phyloP scores from a whole-genome alignment of 2,888 invertebrate genomes.

The Pardosa pseudoannulata region DNA sequence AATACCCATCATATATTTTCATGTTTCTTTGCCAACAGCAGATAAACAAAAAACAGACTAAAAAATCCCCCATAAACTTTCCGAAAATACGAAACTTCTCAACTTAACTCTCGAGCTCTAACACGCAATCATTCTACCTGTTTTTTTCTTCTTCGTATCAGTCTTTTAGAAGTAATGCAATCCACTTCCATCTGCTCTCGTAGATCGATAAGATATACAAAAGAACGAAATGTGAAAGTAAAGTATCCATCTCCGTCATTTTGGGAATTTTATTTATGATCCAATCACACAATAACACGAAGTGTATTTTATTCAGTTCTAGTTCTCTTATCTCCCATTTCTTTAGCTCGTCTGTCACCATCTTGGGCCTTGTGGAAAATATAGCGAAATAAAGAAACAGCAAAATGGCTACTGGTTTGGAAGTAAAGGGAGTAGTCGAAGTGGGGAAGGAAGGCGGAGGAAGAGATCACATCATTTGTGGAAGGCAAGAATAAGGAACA shows the following conservation, averaged over 20 bases:
- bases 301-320: neutral
- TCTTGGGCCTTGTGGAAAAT: neutral
- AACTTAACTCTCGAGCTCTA: no score
- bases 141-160: no score
- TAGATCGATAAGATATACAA: neutral
- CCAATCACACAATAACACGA: constrained; percentile 5
- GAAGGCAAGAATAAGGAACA: neutral
- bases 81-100: no score
- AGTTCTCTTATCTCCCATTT: neutral
- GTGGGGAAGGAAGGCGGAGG: neutral
- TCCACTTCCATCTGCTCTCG: neutral
- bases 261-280: constrained; percentile 6
- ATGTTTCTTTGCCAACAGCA: no score
- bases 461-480: neutral
- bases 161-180: no score
- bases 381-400: neutral
- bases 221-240: neutral
- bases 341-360: neutral
- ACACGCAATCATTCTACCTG: no score
- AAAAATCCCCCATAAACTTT: no score
- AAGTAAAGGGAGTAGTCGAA: no score
- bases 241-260: constrained; percentile 1
- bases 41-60: no score
- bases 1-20: no score
- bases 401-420: neutral